Evolutionary conservation across 2,888 invertebrate genomes (phyloP).

Genomic region (Plagodis pulveraria): DNA sequence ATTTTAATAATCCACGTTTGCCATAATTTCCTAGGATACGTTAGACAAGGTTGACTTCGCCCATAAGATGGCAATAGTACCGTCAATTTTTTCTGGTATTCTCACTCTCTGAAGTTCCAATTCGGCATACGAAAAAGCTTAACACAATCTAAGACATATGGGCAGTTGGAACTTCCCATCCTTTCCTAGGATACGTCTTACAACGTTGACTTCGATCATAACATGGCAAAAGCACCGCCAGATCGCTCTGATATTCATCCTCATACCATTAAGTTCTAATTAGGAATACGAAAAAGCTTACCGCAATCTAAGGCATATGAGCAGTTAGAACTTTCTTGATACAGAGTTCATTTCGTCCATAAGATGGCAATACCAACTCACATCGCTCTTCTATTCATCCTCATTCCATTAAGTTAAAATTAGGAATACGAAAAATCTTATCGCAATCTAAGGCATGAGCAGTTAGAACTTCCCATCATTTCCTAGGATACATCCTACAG

Average conservation of each 20-base stretch:
- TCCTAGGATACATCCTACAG: conserved; percentile 92
- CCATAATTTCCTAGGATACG: no score
- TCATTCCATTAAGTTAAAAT: neutral
- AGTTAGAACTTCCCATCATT: conserved; percentile 99
- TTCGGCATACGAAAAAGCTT: no score
- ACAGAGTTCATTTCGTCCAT: conserved; percentile 94
- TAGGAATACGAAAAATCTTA: conserved; percentile 55
- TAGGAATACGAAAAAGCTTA: conserved; percentile 55
- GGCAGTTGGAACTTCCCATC: conserved; percentile 99
- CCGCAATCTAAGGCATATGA: conserved; percentile 97
- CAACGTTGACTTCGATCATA: no score
- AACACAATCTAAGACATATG: conserved; percentile 97
- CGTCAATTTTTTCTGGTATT: no score
- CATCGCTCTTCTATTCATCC: no score
- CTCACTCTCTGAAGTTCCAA: no score
- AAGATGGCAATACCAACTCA: no score
- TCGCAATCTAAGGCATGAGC: conserved; percentile 97
- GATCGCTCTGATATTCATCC: no score
- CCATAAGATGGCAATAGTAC: no score
- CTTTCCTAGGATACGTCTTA: no score
- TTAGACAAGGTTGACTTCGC: no score
- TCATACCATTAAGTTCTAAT: neutral
- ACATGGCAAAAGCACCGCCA: conserved; percentile 93
- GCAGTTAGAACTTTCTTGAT: conserved; percentile 98
- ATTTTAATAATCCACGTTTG: neutral